phyloP scores from a whole-genome alignment of 1,140 invertebrate species.

The Neotoxoptera formosana region DNA sequence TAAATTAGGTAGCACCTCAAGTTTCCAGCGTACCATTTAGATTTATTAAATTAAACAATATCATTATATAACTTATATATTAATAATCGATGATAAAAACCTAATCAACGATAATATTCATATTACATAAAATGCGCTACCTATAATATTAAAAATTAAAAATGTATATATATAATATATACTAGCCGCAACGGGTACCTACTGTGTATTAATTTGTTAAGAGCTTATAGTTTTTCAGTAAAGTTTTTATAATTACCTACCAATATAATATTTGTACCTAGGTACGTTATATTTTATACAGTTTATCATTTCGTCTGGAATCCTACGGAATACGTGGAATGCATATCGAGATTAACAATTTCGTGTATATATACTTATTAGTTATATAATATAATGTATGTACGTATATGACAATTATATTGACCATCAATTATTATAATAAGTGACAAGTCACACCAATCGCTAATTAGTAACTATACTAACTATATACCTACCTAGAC shows the following conservation, averaged over 20 bases:
- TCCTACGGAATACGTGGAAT: no score
- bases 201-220: not conserved
- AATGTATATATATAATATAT: not conserved
- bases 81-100: not conserved
- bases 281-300: not conserved
- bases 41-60: not conserved
- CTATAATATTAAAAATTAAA: no score
- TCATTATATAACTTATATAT: not conserved
- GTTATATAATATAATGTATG: no score
- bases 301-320: not conserved
- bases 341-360: no score
- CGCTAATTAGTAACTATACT: no score
- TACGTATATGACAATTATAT: no score
- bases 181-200: not conserved
- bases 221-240: not conserved
- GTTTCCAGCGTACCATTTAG: not conserved
- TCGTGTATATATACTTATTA: no score
- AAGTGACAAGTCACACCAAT: no score
- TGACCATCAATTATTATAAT: no score
- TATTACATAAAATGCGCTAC: not conserved
- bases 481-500: no score
- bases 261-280: not conserved
- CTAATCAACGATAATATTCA: not conserved
- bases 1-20: not conserved
- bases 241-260: not conserved